These are phyloP conservation scores for Panurus biarmicus DNA, from an alignment of 2,113 vertebrate genomes.

Conservation along the genomic window DNA sequence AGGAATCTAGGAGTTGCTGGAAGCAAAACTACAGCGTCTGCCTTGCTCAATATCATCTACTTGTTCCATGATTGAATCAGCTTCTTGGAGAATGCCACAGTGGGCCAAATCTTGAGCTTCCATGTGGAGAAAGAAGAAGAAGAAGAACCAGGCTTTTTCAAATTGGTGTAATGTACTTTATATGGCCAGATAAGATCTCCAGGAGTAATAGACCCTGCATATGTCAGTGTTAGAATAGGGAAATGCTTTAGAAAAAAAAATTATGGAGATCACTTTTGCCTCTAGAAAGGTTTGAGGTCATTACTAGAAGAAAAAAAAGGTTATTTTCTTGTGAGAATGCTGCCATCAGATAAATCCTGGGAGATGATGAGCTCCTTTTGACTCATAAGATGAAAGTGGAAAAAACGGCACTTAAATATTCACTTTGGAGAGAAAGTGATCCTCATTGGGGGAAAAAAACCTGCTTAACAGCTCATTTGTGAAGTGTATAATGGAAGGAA, in stretches of 20 bases:
- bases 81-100: neutral
- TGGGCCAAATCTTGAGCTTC: neutral
- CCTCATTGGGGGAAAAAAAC: neutral
- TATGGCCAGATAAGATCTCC: neutral
- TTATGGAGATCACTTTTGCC: neutral
- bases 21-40: neutral
- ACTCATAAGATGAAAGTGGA: neutral
- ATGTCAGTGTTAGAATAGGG: neutral
- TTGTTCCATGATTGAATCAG: neutral
- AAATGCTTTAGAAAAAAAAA: neutral
- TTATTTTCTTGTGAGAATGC: neutral
- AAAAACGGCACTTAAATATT: conserved; percentile 1
- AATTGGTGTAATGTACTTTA: neutral
- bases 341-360: neutral
- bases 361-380: conserved; percentile 5
- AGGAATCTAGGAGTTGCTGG: neutral
- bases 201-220: neutral
- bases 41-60: neutral
- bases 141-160: neutral
- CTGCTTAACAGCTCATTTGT: neutral
- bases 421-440: neutral
- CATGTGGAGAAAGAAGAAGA: neutral
- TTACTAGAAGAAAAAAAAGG: neutral
- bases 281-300: neutral
- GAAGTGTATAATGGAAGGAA: neutral